phyloP scores from a whole-genome alignment of 2,113 vertebrate genomes.

The Alethe diademata region DNA sequence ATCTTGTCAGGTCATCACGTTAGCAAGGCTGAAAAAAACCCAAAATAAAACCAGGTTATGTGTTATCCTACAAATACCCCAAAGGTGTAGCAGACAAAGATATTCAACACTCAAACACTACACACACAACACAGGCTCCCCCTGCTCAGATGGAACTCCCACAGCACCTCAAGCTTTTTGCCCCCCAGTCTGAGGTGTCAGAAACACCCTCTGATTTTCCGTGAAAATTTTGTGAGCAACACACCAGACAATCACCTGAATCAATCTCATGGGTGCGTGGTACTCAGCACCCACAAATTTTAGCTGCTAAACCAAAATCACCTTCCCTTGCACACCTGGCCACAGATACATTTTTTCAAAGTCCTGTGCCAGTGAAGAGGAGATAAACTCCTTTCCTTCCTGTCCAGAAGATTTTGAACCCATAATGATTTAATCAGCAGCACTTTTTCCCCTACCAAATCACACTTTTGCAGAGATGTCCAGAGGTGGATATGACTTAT shows the following conservation, averaged over 20 bases:
- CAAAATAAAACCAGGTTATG: background rate
- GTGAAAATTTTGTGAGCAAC: background rate
- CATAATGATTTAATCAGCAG: background rate
- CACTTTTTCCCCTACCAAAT: background rate
- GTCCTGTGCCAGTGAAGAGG: background rate
- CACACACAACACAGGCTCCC: background rate
- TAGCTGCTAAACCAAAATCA: background rate
- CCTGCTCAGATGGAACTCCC: background rate
- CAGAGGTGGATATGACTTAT: background rate
- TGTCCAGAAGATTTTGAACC: background rate
- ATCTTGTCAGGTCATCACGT: constrained; percentile 79
- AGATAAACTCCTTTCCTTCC: background rate
- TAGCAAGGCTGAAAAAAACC: constrained; percentile 59
- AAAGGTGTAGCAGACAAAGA: background rate
- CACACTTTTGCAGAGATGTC: background rate
- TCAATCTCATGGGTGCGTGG: background rate
- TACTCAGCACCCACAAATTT: background rate
- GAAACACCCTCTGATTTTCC: background rate
- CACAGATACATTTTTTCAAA: fast-evolving
- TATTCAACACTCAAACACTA: background rate
- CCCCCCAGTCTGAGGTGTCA: background rate
- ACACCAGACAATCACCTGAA: background rate
- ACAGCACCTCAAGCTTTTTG: background rate
- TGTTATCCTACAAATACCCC: background rate
- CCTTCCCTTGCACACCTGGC: background rate